Base-by-base conservation (phyloP, 2,113 vertebrate species). In the Circaetus cinerascens region DNA sequence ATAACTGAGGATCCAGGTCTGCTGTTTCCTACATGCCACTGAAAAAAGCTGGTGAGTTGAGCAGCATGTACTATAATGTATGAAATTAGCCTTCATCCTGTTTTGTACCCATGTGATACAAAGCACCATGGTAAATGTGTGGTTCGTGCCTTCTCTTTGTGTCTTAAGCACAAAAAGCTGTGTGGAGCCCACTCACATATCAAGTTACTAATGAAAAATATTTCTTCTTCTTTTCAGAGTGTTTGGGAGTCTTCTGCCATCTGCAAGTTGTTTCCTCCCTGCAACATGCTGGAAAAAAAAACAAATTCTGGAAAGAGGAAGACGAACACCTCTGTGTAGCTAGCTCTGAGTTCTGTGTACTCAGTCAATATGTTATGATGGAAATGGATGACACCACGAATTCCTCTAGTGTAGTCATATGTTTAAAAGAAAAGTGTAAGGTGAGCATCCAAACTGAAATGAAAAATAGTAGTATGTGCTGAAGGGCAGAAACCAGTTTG, bases 101-200 rank as follows among this genome's bases (percentile, higher is more conserved):
- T 10, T 12, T 74, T 78, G 40, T 67, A 11, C 30, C 21, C 8
- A 8, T n/a, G 43, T 88, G 60, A 34, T 18, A 21, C 3, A 48
- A 77, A 66, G 10, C n/a, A 43, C 6, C 6, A 50, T 15, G 11
- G 29, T 32, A 67, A n/a, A 55, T 3, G 1, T 38, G 14, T 67
- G 13, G 21, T 27, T 62, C 1, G 0, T 26, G 21, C 30, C 25
- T 59, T 63, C 11, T 29, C 27, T 72, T 48, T 64, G 51, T 45
- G 27, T 25, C 40, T 64, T 10, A 41, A 20, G 19, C 18, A 69
- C 22, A 74, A 60, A 81, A 88, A 41, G 3, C 18, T 73, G 5
- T 2, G 10, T 0, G 0, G 16, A 64, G 1, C 6, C 21, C 56
- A 51, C 51, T 32, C 45, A 46, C 3, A 73, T 66, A 38, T 51